Base-by-base conservation (phyloP, 2,797 vertebrate genomes). In the Sebastes minor region DNA sequence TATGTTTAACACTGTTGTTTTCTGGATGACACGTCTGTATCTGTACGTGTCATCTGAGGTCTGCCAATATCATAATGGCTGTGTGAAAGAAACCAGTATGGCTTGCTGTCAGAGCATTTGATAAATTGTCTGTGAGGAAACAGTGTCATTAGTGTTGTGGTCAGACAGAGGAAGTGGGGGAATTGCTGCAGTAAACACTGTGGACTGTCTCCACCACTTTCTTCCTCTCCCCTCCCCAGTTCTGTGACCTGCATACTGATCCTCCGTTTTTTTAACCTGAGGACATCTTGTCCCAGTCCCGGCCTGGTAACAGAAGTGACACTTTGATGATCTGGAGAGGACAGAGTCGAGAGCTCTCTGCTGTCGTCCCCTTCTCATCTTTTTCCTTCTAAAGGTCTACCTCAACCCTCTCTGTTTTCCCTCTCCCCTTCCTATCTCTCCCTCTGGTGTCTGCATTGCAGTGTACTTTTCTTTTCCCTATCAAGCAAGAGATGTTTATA, bases 171-270 rank as follows among this genome's bases (percentile, higher is more conserved):
- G 81, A 85, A 85, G 74, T 78, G 84, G 89, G 77, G 79, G 67
- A 53, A 78, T 74, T 75, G 82, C 82, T 84, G 88, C 92, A 90
- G 86, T 93, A 91, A 91, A 91, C 82, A 90, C 74, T 70, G 88
- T 85, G 73, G 85, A 84, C 78, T 76, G 73, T 86, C 89, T 87
- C 79, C 68, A 70, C 71, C 83, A 83, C 74, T 85, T 82, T 80
- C 76, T 64, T 84, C 73, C 64, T 82, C 71, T 84, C 60, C 59
- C 75, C 86, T 86, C 66, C 42, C 80, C 62, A 53, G 49, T 46
- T 86, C 49, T 92, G 93, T 94, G 94, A 92, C 92, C 91, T 92
- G 94, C 91, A 95, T 95, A 93, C 93, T 94, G 93, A 95, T 95
- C 81, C 78, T 53, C 12, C 32, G 53, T 85, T 93, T 92, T 92